A percentile compares a stretch with the other conserved stretches of the same genome.
phyloP scores from a whole-genome alignment of 2,888 invertebrate species.

The Drosophila multiciliata region DNA sequence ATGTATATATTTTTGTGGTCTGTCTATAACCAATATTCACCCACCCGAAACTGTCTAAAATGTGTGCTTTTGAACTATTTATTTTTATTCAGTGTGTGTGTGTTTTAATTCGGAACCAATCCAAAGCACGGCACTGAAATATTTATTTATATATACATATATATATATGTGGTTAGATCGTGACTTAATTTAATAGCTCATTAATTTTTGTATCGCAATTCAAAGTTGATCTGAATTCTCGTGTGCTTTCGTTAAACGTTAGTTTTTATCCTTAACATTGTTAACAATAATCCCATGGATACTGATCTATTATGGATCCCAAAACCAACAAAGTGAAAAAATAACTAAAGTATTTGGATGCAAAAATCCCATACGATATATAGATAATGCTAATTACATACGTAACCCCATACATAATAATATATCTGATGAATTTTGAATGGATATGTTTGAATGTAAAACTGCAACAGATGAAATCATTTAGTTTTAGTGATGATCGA shows the following conservation, averaged over 20 bases:
- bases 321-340: constrained; percentile 36
- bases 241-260: constrained; percentile 67
- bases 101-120: constrained; percentile 24
- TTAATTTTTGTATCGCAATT: constrained; percentile 26
- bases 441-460: constrained; percentile 29
- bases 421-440: constrained; percentile 20
- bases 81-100: constrained; percentile 18
- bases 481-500: constrained; percentile 56
- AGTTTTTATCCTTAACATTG: constrained; percentile 52
- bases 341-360: constrained; percentile 57
- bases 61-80: neutral
- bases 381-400: constrained; percentile 45
- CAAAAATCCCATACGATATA: constrained; percentile 38
- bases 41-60: constrained; percentile 8
- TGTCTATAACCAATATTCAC: neutral
- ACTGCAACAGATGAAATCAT: constrained; percentile 47
- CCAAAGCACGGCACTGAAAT: constrained; percentile 51
- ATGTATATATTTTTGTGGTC: constrained; percentile 2
- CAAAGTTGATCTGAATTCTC: constrained; percentile 47
- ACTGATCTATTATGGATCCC: constrained; percentile 25
- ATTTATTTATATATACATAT: constrained; percentile 38
- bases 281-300: constrained; percentile 53
- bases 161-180: constrained; percentile 17
- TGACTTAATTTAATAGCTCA: constrained; percentile 33
- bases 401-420: neutral